A percentile compares a stretch with the other conserved stretches of the same genome.
Evolutionary conservation across 1,140 invertebrate species (phyloP).

Genomic region (Bombus superbus): DNA sequence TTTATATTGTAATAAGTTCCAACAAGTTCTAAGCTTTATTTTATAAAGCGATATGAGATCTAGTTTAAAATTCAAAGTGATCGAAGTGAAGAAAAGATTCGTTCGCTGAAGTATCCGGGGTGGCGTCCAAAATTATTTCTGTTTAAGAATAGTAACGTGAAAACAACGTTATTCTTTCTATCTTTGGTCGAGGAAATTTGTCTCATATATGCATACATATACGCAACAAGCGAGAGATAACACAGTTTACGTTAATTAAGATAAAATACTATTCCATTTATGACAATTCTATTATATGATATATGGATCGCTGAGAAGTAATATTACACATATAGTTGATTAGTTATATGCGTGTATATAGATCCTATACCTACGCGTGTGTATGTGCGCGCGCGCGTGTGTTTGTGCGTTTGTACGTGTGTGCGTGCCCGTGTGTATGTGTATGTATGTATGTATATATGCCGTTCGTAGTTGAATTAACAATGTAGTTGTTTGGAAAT

Average conservation of each 20-base stretch:
- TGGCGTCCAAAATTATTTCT: slow-evolving; percentile 6
- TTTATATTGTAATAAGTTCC: too few species aligned
- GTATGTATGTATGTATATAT: neutral
- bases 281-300: too few species aligned
- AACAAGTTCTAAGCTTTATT: neutral
- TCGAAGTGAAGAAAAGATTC: neutral
- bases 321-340: too few species aligned
- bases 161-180: slow-evolving; percentile 6
- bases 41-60: neutral
- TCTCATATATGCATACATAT: neutral
- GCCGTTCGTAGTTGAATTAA: too few species aligned
- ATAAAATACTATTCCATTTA: neutral
- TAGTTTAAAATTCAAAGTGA: neutral
- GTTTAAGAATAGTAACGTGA: neutral
- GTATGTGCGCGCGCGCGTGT: too few species aligned
- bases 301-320: too few species aligned
- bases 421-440: too few species aligned
- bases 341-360: neutral
- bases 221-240: neutral
- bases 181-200: neutral
- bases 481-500: neutral
- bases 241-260: neutral
- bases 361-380: neutral
- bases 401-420: too few species aligned
- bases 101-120: neutral